These are phyloP conservation scores for Centropus unirufus DNA, from an alignment of 2,113 vertebrate species.

Conservation along the genomic window DNA sequence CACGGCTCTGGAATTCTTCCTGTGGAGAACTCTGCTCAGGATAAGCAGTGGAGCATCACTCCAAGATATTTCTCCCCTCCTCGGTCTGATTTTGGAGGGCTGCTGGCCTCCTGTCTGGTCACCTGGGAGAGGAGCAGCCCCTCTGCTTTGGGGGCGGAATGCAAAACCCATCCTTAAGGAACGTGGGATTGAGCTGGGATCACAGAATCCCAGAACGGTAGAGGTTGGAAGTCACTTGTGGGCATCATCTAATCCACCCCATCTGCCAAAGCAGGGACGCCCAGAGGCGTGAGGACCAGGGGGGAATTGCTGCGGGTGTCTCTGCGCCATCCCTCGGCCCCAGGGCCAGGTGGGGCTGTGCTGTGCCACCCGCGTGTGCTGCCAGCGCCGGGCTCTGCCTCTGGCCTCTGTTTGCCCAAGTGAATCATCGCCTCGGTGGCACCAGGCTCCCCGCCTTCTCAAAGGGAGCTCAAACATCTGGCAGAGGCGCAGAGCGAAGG, in stretches of 20 bases:
- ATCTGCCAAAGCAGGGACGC: too few relatives aligned
- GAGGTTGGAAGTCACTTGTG: too few relatives aligned
- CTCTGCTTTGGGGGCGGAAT: not conserved
- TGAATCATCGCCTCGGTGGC: not conserved
- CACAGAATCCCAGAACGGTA: too few relatives aligned
- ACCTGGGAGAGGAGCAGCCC: not conserved
- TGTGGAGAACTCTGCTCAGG: fast-evolving
- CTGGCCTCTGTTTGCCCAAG: constrained; percentile 24
- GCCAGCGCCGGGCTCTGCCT: not conserved
- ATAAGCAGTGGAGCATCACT: not conserved
- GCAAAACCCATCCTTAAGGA: not conserved
- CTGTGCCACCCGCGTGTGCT: not conserved
- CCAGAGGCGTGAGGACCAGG: not conserved
- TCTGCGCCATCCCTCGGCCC: fast-evolving
- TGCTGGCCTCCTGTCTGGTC: not conserved
- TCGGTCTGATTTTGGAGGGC: not conserved
- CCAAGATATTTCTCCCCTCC: not conserved
- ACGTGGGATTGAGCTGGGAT: too few relatives aligned
- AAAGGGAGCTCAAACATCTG: not conserved
- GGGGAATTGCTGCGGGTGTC: fast-evolving
- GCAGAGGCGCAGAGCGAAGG: not conserved
- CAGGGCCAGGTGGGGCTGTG: fast-evolving
- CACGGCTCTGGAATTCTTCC: not conserved
- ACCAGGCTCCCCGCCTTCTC: not conserved
- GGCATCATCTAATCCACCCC: too few relatives aligned